Percentiles rank a stretch among this genome's conserved stretches.
phyloP scores from a whole-genome alignment of 2,113 vertebrate species.

The Gopherus evgoodei region DNA sequence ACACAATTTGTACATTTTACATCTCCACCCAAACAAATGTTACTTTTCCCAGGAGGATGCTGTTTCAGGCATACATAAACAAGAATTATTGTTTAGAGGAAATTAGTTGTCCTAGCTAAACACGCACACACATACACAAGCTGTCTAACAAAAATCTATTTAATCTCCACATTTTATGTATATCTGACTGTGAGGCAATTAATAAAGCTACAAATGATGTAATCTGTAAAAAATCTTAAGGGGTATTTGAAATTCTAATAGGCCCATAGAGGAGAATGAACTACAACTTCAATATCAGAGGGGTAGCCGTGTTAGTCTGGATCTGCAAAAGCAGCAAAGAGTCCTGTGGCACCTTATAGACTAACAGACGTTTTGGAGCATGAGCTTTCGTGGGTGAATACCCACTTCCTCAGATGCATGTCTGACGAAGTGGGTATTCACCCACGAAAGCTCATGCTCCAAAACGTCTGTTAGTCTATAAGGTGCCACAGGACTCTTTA shows the following conservation, averaged over 20 bases:
- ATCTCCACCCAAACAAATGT: slow-evolving; percentile 54
- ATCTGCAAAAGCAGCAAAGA: too few relatives aligned
- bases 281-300: not conserved
- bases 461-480: too few relatives aligned
- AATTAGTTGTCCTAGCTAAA: not conserved
- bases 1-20: slow-evolving; percentile 59
- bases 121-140: not conserved
- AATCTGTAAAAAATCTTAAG: not conserved
- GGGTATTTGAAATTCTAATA: not conserved
- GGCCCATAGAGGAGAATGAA: not conserved
- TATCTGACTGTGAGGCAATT: not conserved
- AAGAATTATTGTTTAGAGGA: slow-evolving; percentile 53
- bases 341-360: too few relatives aligned
- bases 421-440: too few relatives aligned
- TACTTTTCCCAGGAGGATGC: slow-evolving; percentile 31
- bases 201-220: fast-evolving
- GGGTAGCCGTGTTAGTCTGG: too few relatives aligned
- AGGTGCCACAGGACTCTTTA: too few relatives aligned
- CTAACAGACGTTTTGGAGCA: too few relatives aligned
- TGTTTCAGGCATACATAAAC: slow-evolving; percentile 53
- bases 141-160: not conserved
- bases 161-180: not conserved
- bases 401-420: too few relatives aligned
- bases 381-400: too few relatives aligned
- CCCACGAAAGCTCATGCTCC: too few relatives aligned